A percentile compares a stretch with the other conserved stretches of the same genome.
Conservation (phyloP, 2,797 vertebrate genomes). For the Pseudotriccus pelzelni region DNA sequence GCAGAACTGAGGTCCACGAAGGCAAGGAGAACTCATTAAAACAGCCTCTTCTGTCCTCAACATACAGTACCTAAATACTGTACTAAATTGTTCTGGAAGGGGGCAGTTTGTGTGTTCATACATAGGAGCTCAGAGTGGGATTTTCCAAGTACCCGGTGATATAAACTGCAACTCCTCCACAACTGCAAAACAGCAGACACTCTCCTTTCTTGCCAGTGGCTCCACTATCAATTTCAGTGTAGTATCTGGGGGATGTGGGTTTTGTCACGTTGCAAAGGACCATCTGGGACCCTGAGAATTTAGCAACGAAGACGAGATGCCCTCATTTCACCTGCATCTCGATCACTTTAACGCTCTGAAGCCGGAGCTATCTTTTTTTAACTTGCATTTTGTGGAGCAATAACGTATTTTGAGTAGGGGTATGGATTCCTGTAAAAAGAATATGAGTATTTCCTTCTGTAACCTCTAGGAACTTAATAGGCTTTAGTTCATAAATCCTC, state of each 20-base stretch:
- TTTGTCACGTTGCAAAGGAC: background rate
- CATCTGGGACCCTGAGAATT: background rate
- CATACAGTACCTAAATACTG: background rate
- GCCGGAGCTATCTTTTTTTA: background rate
- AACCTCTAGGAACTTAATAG: background rate
- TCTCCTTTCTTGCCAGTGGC: background rate
- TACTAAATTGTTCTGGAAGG: background rate
- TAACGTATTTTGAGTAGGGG: background rate
- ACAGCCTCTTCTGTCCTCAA: background rate
- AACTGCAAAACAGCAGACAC: background rate
- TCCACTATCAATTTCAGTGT: background rate
- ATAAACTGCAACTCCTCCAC: background rate
- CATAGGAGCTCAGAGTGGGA: background rate
- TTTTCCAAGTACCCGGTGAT: background rate
- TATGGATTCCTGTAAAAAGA: background rate
- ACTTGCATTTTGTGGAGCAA: background rate
- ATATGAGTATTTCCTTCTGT: background rate
- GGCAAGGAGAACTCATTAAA: background rate
- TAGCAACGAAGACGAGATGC: background rate
- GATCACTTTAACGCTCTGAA: background rate
- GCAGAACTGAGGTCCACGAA: rapidly evolving
- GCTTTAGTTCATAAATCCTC: background rate
- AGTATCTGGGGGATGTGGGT: background rate
- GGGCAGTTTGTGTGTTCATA: background rate
- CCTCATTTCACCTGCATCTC: background rate